A percentile compares a stretch with the other conserved stretches of the same genome.
Conservation (phyloP, 2,888 invertebrate species). For the Clusia tigrina region DNA sequence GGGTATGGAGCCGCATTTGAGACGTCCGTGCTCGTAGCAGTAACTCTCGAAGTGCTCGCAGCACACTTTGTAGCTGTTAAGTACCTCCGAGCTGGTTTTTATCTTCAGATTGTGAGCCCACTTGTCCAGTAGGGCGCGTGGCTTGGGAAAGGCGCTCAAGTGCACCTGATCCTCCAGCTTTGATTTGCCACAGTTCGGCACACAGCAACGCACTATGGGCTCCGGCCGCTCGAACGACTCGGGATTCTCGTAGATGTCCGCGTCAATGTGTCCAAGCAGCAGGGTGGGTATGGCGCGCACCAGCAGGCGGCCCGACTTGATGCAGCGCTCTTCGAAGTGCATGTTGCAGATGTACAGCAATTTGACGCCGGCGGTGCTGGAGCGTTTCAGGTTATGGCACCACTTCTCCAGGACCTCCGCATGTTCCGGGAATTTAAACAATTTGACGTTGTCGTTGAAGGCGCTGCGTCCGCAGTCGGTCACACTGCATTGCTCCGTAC, state of each 20-base stretch:
- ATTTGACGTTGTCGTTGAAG: conserved; percentile 29
- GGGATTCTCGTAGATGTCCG: conserved; percentile 44
- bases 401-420: conserved; percentile 38
- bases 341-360: conserved; percentile 47
- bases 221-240: conserved; percentile 49
- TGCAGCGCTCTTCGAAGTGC: conserved; percentile 50
- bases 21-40: conserved; percentile 34
- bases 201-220: conserved; percentile 52
- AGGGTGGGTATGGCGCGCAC: conserved; percentile 48
- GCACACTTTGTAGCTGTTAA: conserved; percentile 39
- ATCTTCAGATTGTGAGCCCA: conserved; percentile 56
- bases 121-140: conserved; percentile 43
- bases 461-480: conserved; percentile 30
- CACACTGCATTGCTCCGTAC: conserved; percentile 29
- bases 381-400: conserved; percentile 45
- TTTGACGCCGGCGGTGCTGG: conserved; percentile 20
- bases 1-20: conserved; percentile 42
- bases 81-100: conserved; percentile 16
- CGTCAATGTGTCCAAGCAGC: conserved; percentile 41
- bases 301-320: conserved; percentile 33
- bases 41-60: conserved; percentile 42
- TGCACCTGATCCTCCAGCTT: conserved; percentile 57
- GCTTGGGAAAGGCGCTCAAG: conserved; percentile 58
- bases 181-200: conserved; percentile 54
- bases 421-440: conserved; percentile 34